Percentiles rank a stretch among this genome's conserved stretches.
Evolutionary conservation across 2,113 vertebrate species (phyloP).

Genomic region (Trinectes maculatus): DNA sequence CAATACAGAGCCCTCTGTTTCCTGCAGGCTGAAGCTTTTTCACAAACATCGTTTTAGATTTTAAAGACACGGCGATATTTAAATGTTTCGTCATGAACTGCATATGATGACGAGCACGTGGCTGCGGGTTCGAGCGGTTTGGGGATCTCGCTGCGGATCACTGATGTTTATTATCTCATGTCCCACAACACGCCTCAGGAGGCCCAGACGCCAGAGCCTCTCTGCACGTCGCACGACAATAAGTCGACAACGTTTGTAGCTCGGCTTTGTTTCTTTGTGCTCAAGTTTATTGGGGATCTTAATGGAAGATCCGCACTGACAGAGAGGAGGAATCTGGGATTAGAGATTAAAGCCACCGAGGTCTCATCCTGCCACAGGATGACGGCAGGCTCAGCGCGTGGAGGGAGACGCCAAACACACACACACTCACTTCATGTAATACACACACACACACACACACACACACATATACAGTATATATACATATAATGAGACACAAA

Average conservation of each 20-base stretch:
- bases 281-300: conserved; percentile 1
- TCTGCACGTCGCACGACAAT: not conserved
- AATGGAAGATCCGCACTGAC: conserved; percentile 27
- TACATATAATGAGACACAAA: too few species aligned
- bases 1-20: too few species aligned
- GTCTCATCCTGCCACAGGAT: not conserved
- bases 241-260: not conserved
- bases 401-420: too few species aligned
- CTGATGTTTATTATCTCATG: conserved; percentile 10
- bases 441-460: too few species aligned
- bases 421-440: too few species aligned
- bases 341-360: conserved; percentile 26
- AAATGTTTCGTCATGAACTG: too few species aligned
- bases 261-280: not conserved
- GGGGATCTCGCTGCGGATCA: not conserved
- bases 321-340: conserved; percentile 21
- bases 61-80: too few species aligned
- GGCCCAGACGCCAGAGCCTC: not conserved
- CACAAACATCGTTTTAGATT: too few species aligned
- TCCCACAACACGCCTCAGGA: conserved; percentile 20
- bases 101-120: too few species aligned
- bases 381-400: too few species aligned
- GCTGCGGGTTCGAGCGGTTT: not conserved
- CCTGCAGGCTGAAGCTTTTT: too few species aligned
- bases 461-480: too few species aligned